Base-by-base conservation (phyloP, 1,140 invertebrate species). In the Drosophila yakuba region DNA sequence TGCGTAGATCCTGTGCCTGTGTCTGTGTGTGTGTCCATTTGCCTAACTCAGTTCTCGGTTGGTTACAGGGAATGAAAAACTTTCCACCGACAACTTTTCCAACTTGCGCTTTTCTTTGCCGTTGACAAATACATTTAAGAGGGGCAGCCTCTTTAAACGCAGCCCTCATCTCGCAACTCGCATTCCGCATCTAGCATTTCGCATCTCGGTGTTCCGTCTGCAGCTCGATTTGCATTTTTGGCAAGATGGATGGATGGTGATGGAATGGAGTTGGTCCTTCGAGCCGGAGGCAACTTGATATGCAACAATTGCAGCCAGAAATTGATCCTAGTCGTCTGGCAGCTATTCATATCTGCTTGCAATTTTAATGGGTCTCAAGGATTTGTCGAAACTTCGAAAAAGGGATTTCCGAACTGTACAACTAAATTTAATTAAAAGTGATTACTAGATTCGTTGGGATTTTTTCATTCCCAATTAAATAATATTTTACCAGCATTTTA, bases 31-130 rank as follows among this genome's bases (percentile, higher is more conserved):
- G 45, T 50, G 55, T 63, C 59, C 67, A 79, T 78, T 74, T 74
- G 64, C 48, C 62, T 55, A 81, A 67, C 72, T 63, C 54, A 43
- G 23, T 28, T 78, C 64, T 61, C 45, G 55, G 60, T 67, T 56
- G 55, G 72, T 67, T 75, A 62, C 71, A 76, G 28, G 36, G 20
- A 68, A 59, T 44, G 74, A 36, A 32, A 66, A 75, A 75, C 73
- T 75, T 75, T 75, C n/a, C 32, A 17, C 69, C 28, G 48, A 11
- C 48, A 51, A 51, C 28, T 88, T 73, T 73, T 47, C 56, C 59
- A 83, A 71, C 69, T 82, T 88, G 75, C 78, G 71, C 78, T 88
- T 86, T 88, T 85, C 82, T 86, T 85, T 85, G 81, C 67, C 81
- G 68, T 81, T 84, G 81, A 85, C 81, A 84, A 84, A 84, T 84